Evolutionary conservation across 2,888 invertebrate species (phyloP).

Genomic region (Coremacera marginata): DNA sequence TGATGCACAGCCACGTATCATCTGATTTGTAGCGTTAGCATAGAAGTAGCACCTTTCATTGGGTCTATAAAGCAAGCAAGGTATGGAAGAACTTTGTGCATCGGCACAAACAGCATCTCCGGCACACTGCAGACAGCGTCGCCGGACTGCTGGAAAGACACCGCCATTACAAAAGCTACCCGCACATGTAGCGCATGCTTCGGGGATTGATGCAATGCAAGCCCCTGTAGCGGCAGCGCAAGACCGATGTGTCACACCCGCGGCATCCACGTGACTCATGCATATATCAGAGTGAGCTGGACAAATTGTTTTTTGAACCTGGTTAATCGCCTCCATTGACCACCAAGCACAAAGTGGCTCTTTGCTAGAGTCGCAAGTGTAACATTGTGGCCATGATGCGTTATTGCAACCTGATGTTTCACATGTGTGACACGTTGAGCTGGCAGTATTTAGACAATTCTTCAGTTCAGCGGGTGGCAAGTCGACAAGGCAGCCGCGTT

Average conservation of each 20-base stretch:
- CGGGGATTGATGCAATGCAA: not conserved
- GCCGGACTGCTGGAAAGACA: slow-evolving; percentile 41
- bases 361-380: slow-evolving; percentile 41
- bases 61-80: slow-evolving; percentile 41
- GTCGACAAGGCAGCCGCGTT: slow-evolving; percentile 38
- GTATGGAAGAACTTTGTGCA: slow-evolving; percentile 31
- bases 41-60: slow-evolving; percentile 47
- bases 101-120: slow-evolving; percentile 41
- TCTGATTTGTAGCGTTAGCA: slow-evolving; percentile 40
- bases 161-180: slow-evolving; percentile 44
- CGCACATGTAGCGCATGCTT: slow-evolving; percentile 27
- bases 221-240: slow-evolving; percentile 29
- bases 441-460: slow-evolving; percentile 10
- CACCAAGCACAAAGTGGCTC: slow-evolving; percentile 45
- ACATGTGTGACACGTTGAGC: slow-evolving; percentile 24
- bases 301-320: slow-evolving; percentile 32
- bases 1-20: slow-evolving; percentile 47
- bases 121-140: slow-evolving; percentile 46
- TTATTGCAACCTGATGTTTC: slow-evolving; percentile 42
- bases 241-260: slow-evolving; percentile 45
- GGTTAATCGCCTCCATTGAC: slow-evolving; percentile 6
- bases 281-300: slow-evolving; percentile 42
- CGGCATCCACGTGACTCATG: slow-evolving; percentile 37
- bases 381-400: slow-evolving; percentile 44
- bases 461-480: not conserved